Evolutionary conservation across 2,797 vertebrate species (phyloP).

Genomic region (Coracias cyanogaster): DNA sequence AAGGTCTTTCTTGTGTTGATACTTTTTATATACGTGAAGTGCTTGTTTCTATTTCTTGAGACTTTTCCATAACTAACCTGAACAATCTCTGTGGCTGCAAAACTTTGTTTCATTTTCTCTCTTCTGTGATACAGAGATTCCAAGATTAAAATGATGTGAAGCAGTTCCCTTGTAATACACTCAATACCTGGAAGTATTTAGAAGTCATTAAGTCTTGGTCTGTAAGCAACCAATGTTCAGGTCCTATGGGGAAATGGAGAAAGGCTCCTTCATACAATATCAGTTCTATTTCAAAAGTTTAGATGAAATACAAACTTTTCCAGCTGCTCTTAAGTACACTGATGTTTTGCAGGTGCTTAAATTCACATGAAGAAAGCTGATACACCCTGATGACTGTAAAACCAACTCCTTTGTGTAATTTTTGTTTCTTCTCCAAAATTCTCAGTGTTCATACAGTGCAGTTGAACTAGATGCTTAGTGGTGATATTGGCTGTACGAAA

Average conservation of each 20-base stretch:
- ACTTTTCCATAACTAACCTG: neutral
- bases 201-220: neutral
- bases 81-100: neutral
- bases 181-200: neutral
- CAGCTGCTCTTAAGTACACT: neutral
- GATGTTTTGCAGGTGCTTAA: neutral
- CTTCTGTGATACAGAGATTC: neutral
- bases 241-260: neutral
- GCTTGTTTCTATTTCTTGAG: neutral
- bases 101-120: neutral
- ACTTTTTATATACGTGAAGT: neutral
- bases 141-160: neutral
- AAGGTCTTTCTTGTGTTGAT: neutral
- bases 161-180: neutral
- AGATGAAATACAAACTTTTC: neutral
- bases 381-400: neutral
- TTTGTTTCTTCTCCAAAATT: neutral
- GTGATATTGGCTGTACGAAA: neutral
- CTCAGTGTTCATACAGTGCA: neutral
- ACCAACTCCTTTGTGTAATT: neutral
- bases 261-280: neutral
- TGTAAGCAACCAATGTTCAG: neutral
- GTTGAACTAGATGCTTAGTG: neutral
- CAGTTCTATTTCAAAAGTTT: neutral
- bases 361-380: neutral